Evolutionary conservation across 2,113 vertebrate species (phyloP).

Genomic region (Xyrauchen texanus): DNA sequence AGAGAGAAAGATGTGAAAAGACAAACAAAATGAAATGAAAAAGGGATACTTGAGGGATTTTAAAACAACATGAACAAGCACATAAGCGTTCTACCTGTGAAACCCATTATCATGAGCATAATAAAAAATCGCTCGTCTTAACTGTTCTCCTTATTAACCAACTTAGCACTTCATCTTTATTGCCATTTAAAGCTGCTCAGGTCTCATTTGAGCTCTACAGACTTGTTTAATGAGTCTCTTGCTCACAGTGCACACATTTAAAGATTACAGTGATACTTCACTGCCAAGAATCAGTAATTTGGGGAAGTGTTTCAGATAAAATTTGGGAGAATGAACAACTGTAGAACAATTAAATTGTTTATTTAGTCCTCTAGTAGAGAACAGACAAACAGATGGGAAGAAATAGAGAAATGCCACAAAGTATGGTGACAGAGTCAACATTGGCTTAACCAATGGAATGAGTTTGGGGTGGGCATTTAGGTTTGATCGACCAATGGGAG

Average conservation of each 20-base stretch:
- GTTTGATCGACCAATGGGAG: no score
- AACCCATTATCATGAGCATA: conserved; percentile 2
- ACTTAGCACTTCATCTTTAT: neutral
- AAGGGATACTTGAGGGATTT: neutral
- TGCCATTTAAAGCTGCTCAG: conserved; percentile 21
- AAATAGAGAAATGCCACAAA: no score
- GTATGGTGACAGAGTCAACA: no score
- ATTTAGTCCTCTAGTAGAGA: neutral
- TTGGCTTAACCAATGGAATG: no score
- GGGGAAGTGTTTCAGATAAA: conserved; percentile 4
- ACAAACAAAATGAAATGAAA: neutral
- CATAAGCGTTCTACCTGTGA: neutral
- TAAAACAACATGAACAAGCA: neutral
- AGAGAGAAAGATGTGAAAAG: neutral
- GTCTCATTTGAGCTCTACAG: conserved; percentile 5
- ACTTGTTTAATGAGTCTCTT: conserved; percentile 15
- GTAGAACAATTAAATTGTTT: neutral
- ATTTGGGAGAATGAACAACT: neutral
- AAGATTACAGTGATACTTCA: conserved; percentile 16
- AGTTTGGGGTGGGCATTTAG: no score
- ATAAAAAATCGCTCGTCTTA: conserved; percentile 13
- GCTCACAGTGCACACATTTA: neutral
- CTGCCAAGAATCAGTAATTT: conserved; percentile 18
- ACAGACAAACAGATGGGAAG: neutral
- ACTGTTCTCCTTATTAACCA: neutral